A percentile compares a stretch with the other conserved stretches of the same genome.
phyloP scores from a whole-genome alignment of 2,113 vertebrate species.

The Crotalus horridus region DNA sequence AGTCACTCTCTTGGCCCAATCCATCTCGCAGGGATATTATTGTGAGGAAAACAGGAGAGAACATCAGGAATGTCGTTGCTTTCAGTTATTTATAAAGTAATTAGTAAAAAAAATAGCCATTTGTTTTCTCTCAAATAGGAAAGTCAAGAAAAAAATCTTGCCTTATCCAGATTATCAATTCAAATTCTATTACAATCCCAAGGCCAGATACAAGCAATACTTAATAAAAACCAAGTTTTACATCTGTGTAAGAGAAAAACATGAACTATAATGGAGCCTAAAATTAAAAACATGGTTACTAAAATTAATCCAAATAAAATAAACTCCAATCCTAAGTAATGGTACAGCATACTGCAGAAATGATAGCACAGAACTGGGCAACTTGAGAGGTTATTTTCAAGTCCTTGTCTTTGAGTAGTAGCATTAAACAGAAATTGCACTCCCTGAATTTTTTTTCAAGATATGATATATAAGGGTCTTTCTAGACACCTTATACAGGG shows the following conservation, averaged over 20 bases:
- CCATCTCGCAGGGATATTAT: background rate
- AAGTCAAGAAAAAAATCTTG: background rate
- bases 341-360: background rate
- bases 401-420: background rate
- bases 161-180: background rate
- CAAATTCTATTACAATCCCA: background rate
- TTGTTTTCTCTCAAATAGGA: background rate
- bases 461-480: background rate
- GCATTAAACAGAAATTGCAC: background rate
- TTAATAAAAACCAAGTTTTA: background rate
- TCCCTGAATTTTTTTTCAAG: background rate
- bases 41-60: background rate
- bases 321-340: background rate
- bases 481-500: background rate
- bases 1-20: background rate
- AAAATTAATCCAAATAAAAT: background rate
- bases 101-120: background rate
- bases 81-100: background rate
- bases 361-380: background rate
- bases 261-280: background rate
- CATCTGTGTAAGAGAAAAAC: background rate
- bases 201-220: background rate
- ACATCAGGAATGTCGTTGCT: background rate
- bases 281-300: background rate
- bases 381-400: background rate